These are phyloP conservation scores for Zosterops hypoxanthus DNA, from an alignment of 2,113 vertebrate genomes.

Conservation along the genomic window DNA sequence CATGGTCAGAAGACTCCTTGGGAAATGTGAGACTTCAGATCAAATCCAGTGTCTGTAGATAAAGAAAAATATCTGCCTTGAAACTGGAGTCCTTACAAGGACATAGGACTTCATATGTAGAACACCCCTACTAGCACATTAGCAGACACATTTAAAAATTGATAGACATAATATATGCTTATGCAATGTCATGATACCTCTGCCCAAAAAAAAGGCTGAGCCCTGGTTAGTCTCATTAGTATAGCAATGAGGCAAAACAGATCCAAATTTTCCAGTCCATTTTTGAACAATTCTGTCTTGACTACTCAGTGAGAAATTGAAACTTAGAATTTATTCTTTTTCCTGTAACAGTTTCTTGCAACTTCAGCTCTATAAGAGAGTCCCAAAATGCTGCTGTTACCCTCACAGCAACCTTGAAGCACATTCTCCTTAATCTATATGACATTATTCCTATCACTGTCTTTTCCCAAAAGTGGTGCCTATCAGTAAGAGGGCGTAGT, in stretches of 20 bases:
- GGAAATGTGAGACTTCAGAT: not conserved
- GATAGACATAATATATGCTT: not conserved
- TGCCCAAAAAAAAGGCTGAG: not conserved
- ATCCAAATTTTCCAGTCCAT: not conserved
- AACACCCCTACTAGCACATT: not conserved
- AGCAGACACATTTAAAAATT: not conserved
- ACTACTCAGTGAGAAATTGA: not conserved
- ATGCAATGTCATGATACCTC: not conserved
- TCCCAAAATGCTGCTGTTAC: not conserved
- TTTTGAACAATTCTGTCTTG: not conserved
- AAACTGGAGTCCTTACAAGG: not conserved
- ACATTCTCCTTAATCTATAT: not conserved
- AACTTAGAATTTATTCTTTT: not conserved
- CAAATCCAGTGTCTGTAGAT: not conserved
- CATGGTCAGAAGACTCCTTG: not conserved
- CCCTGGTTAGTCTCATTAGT: not conserved
- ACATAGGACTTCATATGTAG: not conserved
- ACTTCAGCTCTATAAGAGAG: not conserved
- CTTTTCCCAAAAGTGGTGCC: not conserved
- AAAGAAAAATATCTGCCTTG: not conserved
- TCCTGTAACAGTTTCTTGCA: not conserved
- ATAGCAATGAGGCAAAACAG: not conserved
- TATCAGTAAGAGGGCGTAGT: not conserved
- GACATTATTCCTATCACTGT: not conserved
- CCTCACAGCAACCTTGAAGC: not conserved